phyloP scores from a whole-genome alignment of 2,797 vertebrate genomes.

The Enteromius paludinosus region DNA sequence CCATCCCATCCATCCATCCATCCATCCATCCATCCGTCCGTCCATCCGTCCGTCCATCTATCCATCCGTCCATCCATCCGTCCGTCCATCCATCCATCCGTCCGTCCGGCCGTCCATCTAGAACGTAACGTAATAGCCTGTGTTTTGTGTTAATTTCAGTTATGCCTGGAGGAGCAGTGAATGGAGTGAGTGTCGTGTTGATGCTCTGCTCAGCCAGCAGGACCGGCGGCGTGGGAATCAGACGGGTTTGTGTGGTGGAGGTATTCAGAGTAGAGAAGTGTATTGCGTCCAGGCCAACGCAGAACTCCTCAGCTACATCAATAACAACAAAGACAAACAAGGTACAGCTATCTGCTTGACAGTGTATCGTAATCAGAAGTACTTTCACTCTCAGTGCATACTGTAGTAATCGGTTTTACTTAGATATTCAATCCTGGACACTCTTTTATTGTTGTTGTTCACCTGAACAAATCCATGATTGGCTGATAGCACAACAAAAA shows the following conservation, averaged over 20 bases:
- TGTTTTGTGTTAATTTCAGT: slow-evolving; percentile 68
- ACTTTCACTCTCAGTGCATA: background rate
- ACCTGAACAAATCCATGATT: background rate
- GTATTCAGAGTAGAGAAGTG: slow-evolving; percentile 87
- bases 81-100: too few relatives aligned
- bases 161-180: slow-evolving; percentile 91
- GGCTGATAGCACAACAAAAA: background rate
- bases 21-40: too few relatives aligned
- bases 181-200: slow-evolving; percentile 92
- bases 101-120: too few relatives aligned
- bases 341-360: slow-evolving; percentile 70
- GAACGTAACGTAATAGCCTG: background rate
- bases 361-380: background rate
- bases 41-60: too few relatives aligned
- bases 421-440: background rate
- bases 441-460: background rate
- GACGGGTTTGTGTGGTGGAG: slow-evolving; percentile 91
- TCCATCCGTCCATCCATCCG: too few relatives aligned
- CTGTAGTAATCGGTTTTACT: background rate
- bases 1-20: too few relatives aligned
- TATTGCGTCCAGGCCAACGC: slow-evolving; percentile 90
- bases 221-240: slow-evolving; percentile 91
- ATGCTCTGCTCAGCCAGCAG: slow-evolving; percentile 91
- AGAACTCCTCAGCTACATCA: slow-evolving; percentile 84
- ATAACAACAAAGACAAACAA: slow-evolving; percentile 83